Evolutionary conservation across 2,113 vertebrate species (phyloP).

Genomic region (Todiramphus chloris): DNA sequence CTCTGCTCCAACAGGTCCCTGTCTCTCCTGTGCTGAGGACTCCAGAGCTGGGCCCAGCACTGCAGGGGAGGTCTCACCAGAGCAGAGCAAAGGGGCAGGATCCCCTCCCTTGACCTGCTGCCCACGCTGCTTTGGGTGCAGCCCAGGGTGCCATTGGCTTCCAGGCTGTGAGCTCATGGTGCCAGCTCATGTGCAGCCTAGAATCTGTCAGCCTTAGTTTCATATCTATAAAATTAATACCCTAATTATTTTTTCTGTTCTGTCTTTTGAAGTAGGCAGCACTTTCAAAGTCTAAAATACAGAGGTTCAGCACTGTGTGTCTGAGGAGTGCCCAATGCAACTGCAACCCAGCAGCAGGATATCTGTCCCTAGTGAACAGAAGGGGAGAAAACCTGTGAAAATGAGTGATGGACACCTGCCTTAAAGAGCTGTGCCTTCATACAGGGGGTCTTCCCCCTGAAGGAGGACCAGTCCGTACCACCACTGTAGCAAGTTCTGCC

Average conservation of each 20-base stretch:
- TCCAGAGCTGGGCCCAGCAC: background rate
- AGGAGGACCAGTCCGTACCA: background rate
- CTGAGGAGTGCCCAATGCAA: fast-evolving
- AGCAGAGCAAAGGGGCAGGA: background rate
- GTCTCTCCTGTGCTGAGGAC: background rate
- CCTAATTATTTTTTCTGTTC: background rate
- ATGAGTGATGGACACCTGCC: fast-evolving
- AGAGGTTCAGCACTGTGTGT: too few relatives aligned
- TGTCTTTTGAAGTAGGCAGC: background rate
- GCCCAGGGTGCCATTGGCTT: background rate
- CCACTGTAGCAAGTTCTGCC: background rate
- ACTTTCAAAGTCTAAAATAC: background rate
- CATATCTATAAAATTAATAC: background rate
- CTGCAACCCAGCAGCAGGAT: background rate
- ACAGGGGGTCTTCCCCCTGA: background rate
- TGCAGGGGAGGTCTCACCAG: background rate
- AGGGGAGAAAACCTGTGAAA: background rate
- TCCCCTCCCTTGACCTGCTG: background rate
- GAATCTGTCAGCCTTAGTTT: background rate
- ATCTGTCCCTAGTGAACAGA: background rate
- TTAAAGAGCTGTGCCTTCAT: background rate
- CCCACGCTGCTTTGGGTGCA: background rate
- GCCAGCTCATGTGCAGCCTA: background rate
- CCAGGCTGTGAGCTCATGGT: background rate
- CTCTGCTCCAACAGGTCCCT: background rate